These are phyloP conservation scores for Zaprionus ornatus DNA, from an alignment of 1,140 invertebrate species.

Conservation along the genomic window DNA sequence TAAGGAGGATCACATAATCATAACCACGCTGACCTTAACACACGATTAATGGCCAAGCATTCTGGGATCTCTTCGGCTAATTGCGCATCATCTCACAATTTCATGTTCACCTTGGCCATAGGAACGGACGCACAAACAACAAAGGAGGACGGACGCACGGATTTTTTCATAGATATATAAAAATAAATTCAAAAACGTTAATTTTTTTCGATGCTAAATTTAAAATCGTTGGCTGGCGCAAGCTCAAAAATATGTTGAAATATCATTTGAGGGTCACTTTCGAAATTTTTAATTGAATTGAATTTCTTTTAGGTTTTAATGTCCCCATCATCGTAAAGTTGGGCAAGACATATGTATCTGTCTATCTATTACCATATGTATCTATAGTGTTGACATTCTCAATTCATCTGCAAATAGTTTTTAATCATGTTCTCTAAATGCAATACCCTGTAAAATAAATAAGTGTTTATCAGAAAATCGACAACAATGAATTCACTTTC, in stretches of 20 bases:
- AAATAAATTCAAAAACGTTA: slow-evolving; percentile 53
- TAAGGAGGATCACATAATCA: slow-evolving; percentile 17
- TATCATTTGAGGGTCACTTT: slow-evolving; percentile 79
- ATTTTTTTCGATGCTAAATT: slow-evolving; percentile 63
- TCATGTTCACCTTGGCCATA: slow-evolving; percentile 68
- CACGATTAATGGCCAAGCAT: slow-evolving; percentile 34
- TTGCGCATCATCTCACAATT: slow-evolving; percentile 70
- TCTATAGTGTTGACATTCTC: slow-evolving; percentile 49
- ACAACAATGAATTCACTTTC: slow-evolving; percentile 68
- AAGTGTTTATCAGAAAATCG: slow-evolving; percentile 41
- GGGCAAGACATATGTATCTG: slow-evolving; percentile 30
- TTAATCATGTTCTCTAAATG: slow-evolving; percentile 36
- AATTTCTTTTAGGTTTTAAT: slow-evolving; percentile 45
- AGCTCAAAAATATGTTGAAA: slow-evolving; percentile 76
- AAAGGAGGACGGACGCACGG: slow-evolving; percentile 33
- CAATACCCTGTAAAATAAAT: slow-evolving; percentile 51
- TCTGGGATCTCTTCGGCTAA: slow-evolving; percentile 39
- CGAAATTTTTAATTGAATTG: slow-evolving; percentile 68
- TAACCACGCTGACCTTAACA: slow-evolving; percentile 19
- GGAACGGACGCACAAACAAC: slow-evolving; percentile 5
- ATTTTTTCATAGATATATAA: slow-evolving; percentile 41
- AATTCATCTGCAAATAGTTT: slow-evolving; percentile 33
- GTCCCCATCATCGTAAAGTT: slow-evolving; percentile 55
- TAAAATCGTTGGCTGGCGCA: slow-evolving; percentile 70
- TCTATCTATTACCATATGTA: background rate